Percentiles rank a stretch among this genome's conserved stretches.
Conservation (phyloP, 2,888 invertebrate species). For the Notocelia uddmanniana region DNA sequence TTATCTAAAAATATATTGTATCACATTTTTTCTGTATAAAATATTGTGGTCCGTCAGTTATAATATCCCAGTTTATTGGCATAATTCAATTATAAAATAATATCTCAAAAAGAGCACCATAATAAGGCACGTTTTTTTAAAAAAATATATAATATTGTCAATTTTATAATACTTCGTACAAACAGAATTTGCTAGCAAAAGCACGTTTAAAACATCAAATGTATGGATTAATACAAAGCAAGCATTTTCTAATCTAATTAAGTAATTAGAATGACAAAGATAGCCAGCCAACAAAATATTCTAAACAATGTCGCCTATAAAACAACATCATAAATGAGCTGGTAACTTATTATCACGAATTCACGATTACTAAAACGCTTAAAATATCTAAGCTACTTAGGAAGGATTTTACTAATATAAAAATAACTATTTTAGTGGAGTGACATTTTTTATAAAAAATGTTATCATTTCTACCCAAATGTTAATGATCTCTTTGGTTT, state of each 20-base stretch:
- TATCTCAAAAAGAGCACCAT: slow-evolving; percentile 64
- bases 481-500: slow-evolving; percentile 62
- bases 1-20: slow-evolving; percentile 79
- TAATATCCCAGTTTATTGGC: slow-evolving; percentile 56
- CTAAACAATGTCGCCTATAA: slow-evolving; percentile 13
- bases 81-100: slow-evolving; percentile 49
- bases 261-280: slow-evolving; percentile 30
- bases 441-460: slow-evolving; percentile 45
- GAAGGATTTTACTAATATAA: slow-evolving; percentile 48
- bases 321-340: slow-evolving; percentile 51
- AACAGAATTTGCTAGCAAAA: slow-evolving; percentile 29
- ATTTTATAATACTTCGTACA: slow-evolving; percentile 46
- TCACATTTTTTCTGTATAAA: slow-evolving; percentile 71
- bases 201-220: slow-evolving; percentile 27
- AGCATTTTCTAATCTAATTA: slow-evolving; percentile 41
- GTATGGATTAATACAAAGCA: slow-evolving; percentile 40
- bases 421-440: slow-evolving; percentile 51
- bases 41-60: slow-evolving; percentile 70
- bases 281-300: slow-evolving; percentile 24
- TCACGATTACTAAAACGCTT: slow-evolving; percentile 55
- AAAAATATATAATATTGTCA: slow-evolving; percentile 31
- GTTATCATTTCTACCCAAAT: slow-evolving; percentile 47
- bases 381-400: slow-evolving; percentile 47
- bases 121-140: slow-evolving; percentile 32
- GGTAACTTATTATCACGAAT: slow-evolving; percentile 65